Conservation (phyloP, 2,797 vertebrate species). For the Syngnathus acus region DNA sequence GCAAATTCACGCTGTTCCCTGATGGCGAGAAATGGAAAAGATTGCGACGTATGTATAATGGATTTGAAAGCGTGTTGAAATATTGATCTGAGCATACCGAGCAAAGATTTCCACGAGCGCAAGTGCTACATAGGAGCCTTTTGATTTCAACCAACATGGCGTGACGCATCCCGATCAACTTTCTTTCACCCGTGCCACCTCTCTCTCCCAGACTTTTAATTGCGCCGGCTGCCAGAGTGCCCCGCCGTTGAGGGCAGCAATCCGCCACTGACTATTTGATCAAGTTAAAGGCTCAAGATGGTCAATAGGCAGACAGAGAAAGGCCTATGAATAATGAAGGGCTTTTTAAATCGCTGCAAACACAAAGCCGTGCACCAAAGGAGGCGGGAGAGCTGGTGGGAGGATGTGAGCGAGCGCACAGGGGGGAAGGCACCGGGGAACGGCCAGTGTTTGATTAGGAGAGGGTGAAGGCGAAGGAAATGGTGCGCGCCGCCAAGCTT, state of each 20-base stretch:
- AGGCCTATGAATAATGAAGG: constrained; percentile 56
- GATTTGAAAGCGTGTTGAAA: constrained; percentile 46
- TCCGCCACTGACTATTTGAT: constrained; percentile 38
- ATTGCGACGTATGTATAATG: constrained; percentile 49
- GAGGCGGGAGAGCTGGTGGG: constrained; percentile 4
- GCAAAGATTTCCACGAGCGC: constrained; percentile 15
- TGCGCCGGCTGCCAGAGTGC: constrained; percentile 10
- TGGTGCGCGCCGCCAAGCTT: neutral
- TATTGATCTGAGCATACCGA: constrained; percentile 38
- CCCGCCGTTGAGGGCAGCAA: constrained; percentile 14
- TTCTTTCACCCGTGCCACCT: constrained; percentile 8
- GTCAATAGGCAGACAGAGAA: constrained; percentile 51
- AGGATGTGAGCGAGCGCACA: constrained; percentile 1
- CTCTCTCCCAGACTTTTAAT: constrained; percentile 1
- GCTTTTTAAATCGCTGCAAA: constrained; percentile 44
- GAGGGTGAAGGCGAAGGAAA: neutral
- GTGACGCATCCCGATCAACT: constrained; percentile 7
- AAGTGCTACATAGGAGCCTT: constrained; percentile 12
- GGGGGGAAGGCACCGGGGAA: neutral
- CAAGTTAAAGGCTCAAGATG: constrained; percentile 42
- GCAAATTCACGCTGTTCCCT: constrained; percentile 89
- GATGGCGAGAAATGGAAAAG: constrained; percentile 45
- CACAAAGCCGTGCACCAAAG: constrained; percentile 10
- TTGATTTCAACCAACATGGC: constrained; percentile 21
- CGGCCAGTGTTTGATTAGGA: constrained; percentile 5